A percentile compares a stretch with the other conserved stretches of the same genome.
Conservation (phyloP, 2,113 vertebrate species). For the Otocyon megalotis region DNA sequence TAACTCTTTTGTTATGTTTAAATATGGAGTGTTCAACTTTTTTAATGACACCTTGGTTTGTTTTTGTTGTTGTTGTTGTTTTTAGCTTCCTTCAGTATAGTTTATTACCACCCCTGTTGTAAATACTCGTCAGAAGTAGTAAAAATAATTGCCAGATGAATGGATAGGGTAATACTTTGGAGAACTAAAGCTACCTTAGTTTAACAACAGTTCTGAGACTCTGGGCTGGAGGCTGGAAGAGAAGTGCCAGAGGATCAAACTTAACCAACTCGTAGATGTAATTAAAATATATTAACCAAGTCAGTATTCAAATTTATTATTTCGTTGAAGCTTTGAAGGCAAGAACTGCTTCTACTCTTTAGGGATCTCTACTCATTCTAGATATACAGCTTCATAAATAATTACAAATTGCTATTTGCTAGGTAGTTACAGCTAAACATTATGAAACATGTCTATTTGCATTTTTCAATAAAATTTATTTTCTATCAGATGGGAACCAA, state of each 20-base stretch:
- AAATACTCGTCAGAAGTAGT: neutral
- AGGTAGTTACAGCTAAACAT: conserved; percentile 11
- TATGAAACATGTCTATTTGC: conserved; percentile 36
- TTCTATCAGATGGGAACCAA: conserved; percentile 11
- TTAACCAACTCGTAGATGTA: neutral
- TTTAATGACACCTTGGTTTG: neutral
- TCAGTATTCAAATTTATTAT: neutral
- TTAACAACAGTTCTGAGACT: neutral
- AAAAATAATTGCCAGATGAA: neutral
- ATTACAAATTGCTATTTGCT: neutral
- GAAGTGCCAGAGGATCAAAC: neutral
- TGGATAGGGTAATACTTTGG: neutral
- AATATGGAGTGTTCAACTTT: neutral
- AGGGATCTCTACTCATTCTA: neutral
- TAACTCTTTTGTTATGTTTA: neutral
- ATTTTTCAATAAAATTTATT: conserved; percentile 52
- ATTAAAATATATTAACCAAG: neutral
- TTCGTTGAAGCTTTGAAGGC: neutral
- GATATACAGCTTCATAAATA: neutral
- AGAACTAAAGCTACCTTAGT: neutral
- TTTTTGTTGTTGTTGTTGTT: neutral
- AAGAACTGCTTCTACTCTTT: neutral
- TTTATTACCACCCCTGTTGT: neutral
- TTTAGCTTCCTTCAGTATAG: neutral
- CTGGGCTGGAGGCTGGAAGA: neutral